Evolutionary conservation across 1,140 invertebrate species (phyloP), one percentile per base, ranked within the genome.

Genomic region (Hyphantria cunea): DNA sequence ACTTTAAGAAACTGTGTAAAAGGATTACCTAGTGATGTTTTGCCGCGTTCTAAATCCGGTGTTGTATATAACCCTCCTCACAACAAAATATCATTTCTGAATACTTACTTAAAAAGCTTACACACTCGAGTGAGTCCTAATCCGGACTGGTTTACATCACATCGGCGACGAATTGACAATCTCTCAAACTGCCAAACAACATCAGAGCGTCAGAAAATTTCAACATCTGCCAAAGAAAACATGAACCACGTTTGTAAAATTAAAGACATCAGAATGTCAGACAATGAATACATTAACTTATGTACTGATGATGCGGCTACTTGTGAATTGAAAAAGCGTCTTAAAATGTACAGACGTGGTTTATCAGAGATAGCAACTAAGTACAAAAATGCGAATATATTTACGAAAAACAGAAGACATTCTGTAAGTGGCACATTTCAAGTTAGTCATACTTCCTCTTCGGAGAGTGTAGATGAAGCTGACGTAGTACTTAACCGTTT

Each of bases 21-120:
- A 66, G 62, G 61, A 47, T 44, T 37, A 37, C 60, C 61, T 52
- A 66, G 68, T 56, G 49, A 76, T 48, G 48, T 14, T 44, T 55
- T 89, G 65, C 49, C 64, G 0, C 78, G 86, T 33, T 90, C 85
- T 32, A 82, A 86, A 65, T 89, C 88, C 8, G 78, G 80, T 44
- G 67, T 74, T 56, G 54, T 77, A 41, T 90, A 88, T 59, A 74
- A 77, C 41, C 76, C 76, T 9, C 86, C 88, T n/a, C 74, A 78
- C 64, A 90, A 89, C 74, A 90, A 91, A 64, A 76, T 91, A 72
- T 89, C 84, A 17, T 92, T 92, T 70, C 76, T 92, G 31, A 89
- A 91, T 60, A 92, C 90, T 70, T 92, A 92, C 64, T 79, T 92
- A 66, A 91, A 86, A 80, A 91, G 91, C 74, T 82, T 91, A 84